Evolutionary conservation across 2,113 vertebrate species (phyloP).

Genomic region (Zapornia atra): DNA sequence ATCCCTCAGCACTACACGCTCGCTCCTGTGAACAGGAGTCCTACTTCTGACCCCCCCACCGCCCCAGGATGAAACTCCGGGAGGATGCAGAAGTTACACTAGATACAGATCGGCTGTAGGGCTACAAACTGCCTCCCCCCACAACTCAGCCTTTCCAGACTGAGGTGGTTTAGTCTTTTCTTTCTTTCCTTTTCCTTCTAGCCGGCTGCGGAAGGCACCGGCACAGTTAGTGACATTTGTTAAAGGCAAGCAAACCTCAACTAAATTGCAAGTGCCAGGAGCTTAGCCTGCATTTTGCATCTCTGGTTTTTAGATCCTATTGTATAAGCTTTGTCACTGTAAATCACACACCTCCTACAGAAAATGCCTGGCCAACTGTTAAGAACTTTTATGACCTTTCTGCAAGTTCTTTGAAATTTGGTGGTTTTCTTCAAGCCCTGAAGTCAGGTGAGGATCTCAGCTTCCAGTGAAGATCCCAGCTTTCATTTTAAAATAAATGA

Average conservation of each 20-base stretch:
- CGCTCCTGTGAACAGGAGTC: neutral
- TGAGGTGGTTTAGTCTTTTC: neutral
- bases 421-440: neutral
- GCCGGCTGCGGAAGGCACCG: neutral
- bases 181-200: neutral
- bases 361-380: neutral
- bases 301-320: neutral
- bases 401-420: neutral
- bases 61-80: neutral
- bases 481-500: slow-evolving; percentile 37
- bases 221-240: neutral
- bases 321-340: no score
- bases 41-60: neutral
- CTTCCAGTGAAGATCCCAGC: neutral
- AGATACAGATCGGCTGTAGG: fast-evolving
- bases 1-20: neutral
- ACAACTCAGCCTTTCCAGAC: neutral
- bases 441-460: neutral
- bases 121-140: neutral
- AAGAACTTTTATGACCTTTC: neutral
- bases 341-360: neutral
- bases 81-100: neutral
- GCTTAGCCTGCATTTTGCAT: neutral
- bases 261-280: neutral
- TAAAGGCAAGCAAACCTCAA: slow-evolving; percentile 15